Evolutionary conservation across 2,113 vertebrate species (phyloP), one percentile per base, ranked within the genome.

Genomic region (Nycticebus coucang): DNA sequence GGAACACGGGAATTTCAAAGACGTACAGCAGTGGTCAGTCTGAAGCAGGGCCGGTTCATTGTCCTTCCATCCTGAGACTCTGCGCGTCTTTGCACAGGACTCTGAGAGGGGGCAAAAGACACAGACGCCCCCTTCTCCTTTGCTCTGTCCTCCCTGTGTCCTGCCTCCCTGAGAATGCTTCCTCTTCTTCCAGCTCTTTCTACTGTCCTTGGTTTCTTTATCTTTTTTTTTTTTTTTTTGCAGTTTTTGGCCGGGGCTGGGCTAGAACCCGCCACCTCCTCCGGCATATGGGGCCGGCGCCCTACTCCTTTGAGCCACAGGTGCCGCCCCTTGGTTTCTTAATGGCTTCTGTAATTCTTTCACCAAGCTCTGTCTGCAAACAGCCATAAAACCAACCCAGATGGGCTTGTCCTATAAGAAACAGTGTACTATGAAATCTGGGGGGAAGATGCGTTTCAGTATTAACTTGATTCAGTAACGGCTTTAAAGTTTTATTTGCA

Each of bases 81-180:
- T 82, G 37, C 50, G 87, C 33, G 57, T 83, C 37, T 62, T 55
- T 45, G 53, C 17, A 35, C 0, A 24, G 37, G 24, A 45, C 37
- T 64, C 45, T 50, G 45, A 50, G 45, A 50, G 45, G 8, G 8
- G 45, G 45, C 45, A 50, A 9, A 10, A 50, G 45, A 50, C 8
- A 45, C 45, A 50, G 1, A 10, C 10, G 45, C 45, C 45, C 71
- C 50, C 17, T 19, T 0, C 0, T 12, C 30, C 22, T 14, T 26
- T 1, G 7, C 21, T 55, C 59, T 93, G 17, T 53, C 35, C 2
- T 17, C 35, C 0, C 1, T n/a, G 1, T 2, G 19, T 6, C 1
- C 33, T n/a, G 74, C 8, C 2, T 30, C 24, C 59, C 28, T 24
- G 12, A 0, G 2, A 8, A 18, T 37, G 18, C 19, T n/a, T 62